Evolutionary conservation across 2,888 invertebrate species (phyloP), one percentile per base, ranked within the genome.

Genomic region (Rotaria magnacalcarata): DNA sequence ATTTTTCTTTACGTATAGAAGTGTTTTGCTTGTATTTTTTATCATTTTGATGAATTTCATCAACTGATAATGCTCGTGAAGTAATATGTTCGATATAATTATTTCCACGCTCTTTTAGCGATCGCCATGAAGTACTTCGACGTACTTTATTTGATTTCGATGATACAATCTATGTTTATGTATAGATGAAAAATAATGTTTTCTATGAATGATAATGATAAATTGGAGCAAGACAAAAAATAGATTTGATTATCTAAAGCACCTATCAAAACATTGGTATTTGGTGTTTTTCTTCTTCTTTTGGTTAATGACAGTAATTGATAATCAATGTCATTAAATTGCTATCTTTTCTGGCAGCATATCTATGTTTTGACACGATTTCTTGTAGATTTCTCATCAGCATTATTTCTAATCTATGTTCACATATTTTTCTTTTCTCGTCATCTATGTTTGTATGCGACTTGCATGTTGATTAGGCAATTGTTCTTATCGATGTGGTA

Each of bases 401-500:
- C 34, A 67, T 27, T 14, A 4, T 34, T 41, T 41, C 19, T 0
- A 67, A 67, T 27, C 16, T 67, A 1, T 67, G 10, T 34, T 67
- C 58, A 60, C n/a, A 0, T 67, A 34, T 67, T 19, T 19, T 41
- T 34, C 8, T 67, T 34, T 34, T 67, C 27, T 2, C 19, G 0
- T 4, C 7, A 8, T 7, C 2, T 58, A 27, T 27, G 11, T 60
- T 14, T n/a, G 3, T 16, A 67, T 34, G 19, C 34, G 19, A 34
- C 34, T 67, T 34, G 34, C 7, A 34, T 41, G 34, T 34, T 34
- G 67, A 67, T 67, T 67, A 67, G 34, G 34, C 67, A 67, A 67
- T 67, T 67, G 67, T 67, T 67, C 67, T 67, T 67, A 67, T 67
- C 67, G 5, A 67, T 67, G 34, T 19, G 34, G 67, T 41, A 67